A percentile compares a stretch with the other conserved stretches of the same genome.
Conservation (phyloP, 2,113 vertebrate species). For the Trogon melanurus region DNA sequence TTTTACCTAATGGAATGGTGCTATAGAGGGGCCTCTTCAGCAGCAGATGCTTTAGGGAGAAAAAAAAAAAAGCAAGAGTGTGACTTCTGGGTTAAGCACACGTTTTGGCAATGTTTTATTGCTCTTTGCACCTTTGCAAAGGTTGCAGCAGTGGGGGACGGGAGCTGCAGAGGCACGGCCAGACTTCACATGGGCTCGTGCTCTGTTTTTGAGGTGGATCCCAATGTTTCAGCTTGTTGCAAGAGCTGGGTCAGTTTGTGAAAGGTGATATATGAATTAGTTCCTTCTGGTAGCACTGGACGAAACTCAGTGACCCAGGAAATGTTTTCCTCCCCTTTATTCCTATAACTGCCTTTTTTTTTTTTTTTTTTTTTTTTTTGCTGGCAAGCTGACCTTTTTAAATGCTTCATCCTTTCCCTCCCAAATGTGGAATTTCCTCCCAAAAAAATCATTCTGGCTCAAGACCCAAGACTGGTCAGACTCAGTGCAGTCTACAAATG, state of each 20-base stretch:
- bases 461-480: constrained; percentile 10
- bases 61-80: too few relatives aligned
- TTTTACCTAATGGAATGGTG: neutral
- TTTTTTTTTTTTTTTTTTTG: neutral
- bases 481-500: neutral
- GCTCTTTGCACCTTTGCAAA: neutral
- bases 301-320: constrained; percentile 61
- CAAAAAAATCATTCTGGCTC: constrained; percentile 38
- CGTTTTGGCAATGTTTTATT: neutral
- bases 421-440: constrained; percentile 70
- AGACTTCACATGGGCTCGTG: rapidly evolving
- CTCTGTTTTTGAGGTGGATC: neutral
- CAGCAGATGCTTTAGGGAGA: neutral
- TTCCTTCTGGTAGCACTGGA: constrained; percentile 36
- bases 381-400: constrained; percentile 48
- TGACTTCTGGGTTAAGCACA: neutral
- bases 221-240: neutral
- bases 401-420: constrained; percentile 66
- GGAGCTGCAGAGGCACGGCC: neutral
- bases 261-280: neutral
- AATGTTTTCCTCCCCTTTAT: constrained; percentile 59
- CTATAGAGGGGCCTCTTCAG: neutral
- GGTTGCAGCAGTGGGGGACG: neutral
- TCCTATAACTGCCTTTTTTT: constrained; percentile 27
- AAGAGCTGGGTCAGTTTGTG: neutral